These are phyloP conservation scores for Thryonomys swinderianus DNA, from an alignment of 2,113 vertebrate species.

Conservation along the genomic window DNA sequence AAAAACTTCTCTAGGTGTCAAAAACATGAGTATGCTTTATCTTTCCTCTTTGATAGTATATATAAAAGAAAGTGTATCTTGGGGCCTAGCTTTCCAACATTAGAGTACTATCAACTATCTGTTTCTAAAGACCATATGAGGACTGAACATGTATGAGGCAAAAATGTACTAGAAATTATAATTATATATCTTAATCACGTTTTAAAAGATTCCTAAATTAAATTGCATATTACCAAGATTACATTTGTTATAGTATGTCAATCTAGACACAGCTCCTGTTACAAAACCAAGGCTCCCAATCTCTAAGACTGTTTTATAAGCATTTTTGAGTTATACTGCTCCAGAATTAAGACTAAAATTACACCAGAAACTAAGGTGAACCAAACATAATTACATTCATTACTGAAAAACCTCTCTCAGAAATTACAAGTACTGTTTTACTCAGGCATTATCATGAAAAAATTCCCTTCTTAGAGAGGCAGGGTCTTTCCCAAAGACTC, in stretches of 20 bases:
- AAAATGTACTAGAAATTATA: conserved; percentile 3
- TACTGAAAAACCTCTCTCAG: background rate
- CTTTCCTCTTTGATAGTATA: background rate
- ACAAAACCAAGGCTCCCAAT: background rate
- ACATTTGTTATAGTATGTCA: background rate
- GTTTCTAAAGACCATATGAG: background rate
- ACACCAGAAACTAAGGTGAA: background rate
- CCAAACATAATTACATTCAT: background rate
- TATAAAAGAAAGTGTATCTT: background rate
- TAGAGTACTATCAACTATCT: background rate
- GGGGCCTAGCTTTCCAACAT: background rate
- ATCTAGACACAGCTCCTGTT: background rate
- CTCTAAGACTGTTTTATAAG: background rate
- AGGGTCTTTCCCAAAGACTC: background rate
- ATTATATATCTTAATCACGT: background rate
- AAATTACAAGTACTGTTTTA: background rate
- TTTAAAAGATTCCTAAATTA: background rate
- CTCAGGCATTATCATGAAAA: background rate
- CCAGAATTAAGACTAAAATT: background rate
- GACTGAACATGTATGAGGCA: background rate
- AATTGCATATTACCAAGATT: background rate
- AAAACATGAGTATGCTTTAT: background rate
- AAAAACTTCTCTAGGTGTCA: background rate
- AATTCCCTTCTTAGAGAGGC: background rate
- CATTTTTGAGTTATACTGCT: background rate